Evolutionary conservation across 2,113 vertebrate genomes (phyloP).

Genomic region (Rattus norvegicus): GRCr8 NC_086020.1:213230001-213230500

Average conservation of each 20-base stretch:
- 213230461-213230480: too few species aligned
- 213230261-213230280: neutral
- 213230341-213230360: neutral
- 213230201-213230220: neutral
- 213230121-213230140: neutral
- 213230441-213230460: neutral
- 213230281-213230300: neutral
- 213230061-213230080: neutral
- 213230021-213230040: neutral
- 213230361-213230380: neutral
- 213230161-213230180: neutral
- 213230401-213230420: neutral
- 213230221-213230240: neutral
- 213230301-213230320: neutral
- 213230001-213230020: neutral
- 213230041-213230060: neutral
- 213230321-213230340: neutral
- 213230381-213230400: neutral
- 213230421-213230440: neutral
- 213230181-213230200: neutral
- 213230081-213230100: neutral
- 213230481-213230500: neutral
- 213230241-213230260: neutral
- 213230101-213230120: neutral
- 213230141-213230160: neutral